Percentiles rank a stretch among this genome's conserved stretches.
Evolutionary conservation across 2,888 invertebrate species (phyloP).

Genomic region (Cosmopolites sordidus): DNA sequence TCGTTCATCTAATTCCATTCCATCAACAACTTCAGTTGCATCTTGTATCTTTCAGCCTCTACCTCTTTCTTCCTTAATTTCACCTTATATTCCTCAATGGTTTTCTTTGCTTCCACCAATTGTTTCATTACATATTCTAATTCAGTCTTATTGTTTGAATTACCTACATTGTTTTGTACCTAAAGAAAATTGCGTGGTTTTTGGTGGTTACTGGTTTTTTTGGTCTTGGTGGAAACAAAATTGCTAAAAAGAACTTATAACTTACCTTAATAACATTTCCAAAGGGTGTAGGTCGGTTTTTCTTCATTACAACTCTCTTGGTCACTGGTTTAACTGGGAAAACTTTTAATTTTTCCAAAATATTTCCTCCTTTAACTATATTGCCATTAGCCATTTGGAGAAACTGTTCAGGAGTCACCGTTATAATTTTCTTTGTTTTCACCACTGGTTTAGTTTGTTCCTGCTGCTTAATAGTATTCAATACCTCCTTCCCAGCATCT

Average conservation of each 20-base stretch:
- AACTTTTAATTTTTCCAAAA: slow-evolving; percentile 34
- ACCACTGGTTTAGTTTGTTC: slow-evolving; percentile 35
- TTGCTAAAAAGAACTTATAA: too few species aligned
- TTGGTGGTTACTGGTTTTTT: too few species aligned
- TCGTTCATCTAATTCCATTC: neutral
- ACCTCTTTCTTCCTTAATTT: slow-evolving; percentile 42
- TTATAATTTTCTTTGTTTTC: slow-evolving; percentile 50
- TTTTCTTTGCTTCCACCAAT: slow-evolving; percentile 41
- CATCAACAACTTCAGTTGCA: slow-evolving; percentile 38
- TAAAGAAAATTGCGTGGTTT: too few species aligned
- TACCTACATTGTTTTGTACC: slow-evolving; percentile 17
- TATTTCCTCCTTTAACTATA: slow-evolving; percentile 10
- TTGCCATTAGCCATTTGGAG: slow-evolving; percentile 33
- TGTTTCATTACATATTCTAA: slow-evolving; percentile 37
- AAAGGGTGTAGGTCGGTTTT: slow-evolving; percentile 38
- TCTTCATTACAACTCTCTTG: slow-evolving; percentile 45
- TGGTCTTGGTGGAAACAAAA: too few species aligned
- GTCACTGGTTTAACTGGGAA: slow-evolving; percentile 32
- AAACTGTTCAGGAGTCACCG: slow-evolving; percentile 53
- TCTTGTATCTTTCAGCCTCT: slow-evolving; percentile 43
- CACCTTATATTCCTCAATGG: slow-evolving; percentile 44
- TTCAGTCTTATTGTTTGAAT: slow-evolving; percentile 14
- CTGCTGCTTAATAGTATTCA: slow-evolving; percentile 54
- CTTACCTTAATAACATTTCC: slow-evolving; percentile 29
- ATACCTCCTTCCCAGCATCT: slow-evolving; percentile 73